phyloP scores from a whole-genome alignment of 2,113 vertebrate genomes.

The Bubo bubo region DNA sequence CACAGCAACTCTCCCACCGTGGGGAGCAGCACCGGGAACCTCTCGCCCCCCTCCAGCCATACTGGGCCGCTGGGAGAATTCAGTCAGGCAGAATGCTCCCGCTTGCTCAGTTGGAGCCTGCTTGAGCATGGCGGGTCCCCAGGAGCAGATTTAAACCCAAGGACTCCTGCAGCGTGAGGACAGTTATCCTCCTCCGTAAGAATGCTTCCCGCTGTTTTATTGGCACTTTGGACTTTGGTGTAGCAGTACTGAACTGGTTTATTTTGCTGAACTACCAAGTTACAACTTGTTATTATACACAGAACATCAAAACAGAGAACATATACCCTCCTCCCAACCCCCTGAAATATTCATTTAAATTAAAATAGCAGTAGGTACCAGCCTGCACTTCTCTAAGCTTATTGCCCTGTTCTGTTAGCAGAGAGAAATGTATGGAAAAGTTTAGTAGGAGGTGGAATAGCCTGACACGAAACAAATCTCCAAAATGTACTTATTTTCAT shows the following conservation, averaged over 20 bases:
- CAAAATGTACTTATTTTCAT: neutral
- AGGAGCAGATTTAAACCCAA: neutral
- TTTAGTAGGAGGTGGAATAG: neutral
- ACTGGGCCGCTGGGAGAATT: rapidly evolving
- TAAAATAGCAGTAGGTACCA: neutral
- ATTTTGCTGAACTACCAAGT: neutral
- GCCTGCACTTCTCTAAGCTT: neutral
- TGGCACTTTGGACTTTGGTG: neutral
- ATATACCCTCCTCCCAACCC: neutral
- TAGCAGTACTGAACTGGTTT: neutral
- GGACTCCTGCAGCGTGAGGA: neutral
- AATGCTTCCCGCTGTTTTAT: neutral
- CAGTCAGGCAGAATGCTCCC: neutral
- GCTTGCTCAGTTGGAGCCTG: neutral
- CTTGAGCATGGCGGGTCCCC: rapidly evolving
- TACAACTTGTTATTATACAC: neutral
- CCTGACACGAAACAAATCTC: neutral
- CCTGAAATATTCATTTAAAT: neutral
- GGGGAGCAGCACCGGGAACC: neutral
- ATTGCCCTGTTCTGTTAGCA: neutral
- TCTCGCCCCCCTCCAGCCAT: neutral
- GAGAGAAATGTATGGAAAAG: neutral
- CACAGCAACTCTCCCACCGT: rapidly evolving
- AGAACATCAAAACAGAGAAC: neutral
- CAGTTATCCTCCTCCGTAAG: neutral